phyloP scores from a whole-genome alignment of 2,888 invertebrate genomes.

The Molorchus minor region DNA sequence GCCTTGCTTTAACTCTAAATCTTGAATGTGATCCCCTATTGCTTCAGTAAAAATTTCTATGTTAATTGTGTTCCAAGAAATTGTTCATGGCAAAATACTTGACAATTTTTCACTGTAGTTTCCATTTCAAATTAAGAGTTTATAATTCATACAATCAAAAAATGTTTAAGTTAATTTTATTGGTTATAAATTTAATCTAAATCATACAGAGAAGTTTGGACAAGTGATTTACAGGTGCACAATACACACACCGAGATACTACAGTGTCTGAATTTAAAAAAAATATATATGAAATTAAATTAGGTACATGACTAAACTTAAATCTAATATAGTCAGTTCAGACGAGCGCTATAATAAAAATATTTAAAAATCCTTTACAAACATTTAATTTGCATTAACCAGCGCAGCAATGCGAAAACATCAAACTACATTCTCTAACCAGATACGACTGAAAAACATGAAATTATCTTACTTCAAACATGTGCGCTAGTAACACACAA shows the following conservation, averaged over 20 bases:
- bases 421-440: slow-evolving; percentile 33
- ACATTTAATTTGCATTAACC: slow-evolving; percentile 28
- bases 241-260: slow-evolving; percentile 37
- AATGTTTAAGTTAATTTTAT: slow-evolving; percentile 26
- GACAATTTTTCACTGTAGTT: no score
- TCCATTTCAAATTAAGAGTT: no score
- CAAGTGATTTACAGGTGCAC: slow-evolving; percentile 48
- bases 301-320: slow-evolving; percentile 37
- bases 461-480: slow-evolving; percentile 6
- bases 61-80: no score
- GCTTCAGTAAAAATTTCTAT: no score
- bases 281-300: slow-evolving; percentile 13
- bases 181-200: slow-evolving; percentile 39
- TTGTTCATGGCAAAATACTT: no score
- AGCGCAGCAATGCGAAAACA: slow-evolving; percentile 32
- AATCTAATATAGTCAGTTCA: slow-evolving; percentile 45
- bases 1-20: no score
- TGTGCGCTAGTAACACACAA: slow-evolving; percentile 4
- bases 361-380: slow-evolving; percentile 29
- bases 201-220: slow-evolving; percentile 36
- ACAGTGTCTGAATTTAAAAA: slow-evolving; percentile 36
- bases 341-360: slow-evolving; percentile 38
- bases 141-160: no score
- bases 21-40: no score
- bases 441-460: slow-evolving; percentile 2